Evolutionary conservation across 2,797 vertebrate species (phyloP).

Genomic region (Numenius phaeopus): DNA sequence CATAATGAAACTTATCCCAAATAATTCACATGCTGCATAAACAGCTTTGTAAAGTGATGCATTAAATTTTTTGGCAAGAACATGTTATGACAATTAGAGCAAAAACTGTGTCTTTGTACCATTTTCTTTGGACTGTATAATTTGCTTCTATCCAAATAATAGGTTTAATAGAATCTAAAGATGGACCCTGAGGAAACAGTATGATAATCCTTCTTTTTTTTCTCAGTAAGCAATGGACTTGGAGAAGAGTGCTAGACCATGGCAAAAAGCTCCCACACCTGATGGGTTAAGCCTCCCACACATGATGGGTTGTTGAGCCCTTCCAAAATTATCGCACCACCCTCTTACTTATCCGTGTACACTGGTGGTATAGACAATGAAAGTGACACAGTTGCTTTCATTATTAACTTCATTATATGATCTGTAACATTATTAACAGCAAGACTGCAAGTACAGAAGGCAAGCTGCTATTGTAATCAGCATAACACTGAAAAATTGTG

Average conservation of each 20-base stretch:
- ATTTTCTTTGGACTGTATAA: background rate
- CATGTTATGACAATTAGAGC: background rate
- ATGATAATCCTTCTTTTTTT: background rate
- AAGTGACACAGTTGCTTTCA: constrained; percentile 8
- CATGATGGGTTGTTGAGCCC: background rate
- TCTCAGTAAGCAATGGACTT: background rate
- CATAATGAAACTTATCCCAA: constrained; percentile 56
- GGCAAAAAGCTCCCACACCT: background rate
- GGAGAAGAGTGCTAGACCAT: background rate
- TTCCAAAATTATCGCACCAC: background rate
- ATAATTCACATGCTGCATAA: constrained; percentile 61
- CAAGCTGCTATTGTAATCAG: constrained; percentile 56
- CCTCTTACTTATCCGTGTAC: background rate
- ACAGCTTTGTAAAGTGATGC: constrained; percentile 40
- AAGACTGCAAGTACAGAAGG: constrained; percentile 27
- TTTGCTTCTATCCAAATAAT: background rate
- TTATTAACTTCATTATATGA: constrained; percentile 59
- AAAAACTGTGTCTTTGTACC: background rate
- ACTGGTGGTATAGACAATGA: background rate
- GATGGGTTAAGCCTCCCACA: background rate
- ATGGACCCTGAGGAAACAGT: background rate
- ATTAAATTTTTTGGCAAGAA: constrained; percentile 37
- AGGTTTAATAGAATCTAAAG: background rate
- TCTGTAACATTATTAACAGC: constrained; percentile 50
- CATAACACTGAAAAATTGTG: constrained; percentile 12